Evolutionary conservation across 35 echinoderm and acorn worm species (phyloP), one percentile per base, ranked within the genome.

Genomic region (Strongylocentrotus purpuratus): DNA sequence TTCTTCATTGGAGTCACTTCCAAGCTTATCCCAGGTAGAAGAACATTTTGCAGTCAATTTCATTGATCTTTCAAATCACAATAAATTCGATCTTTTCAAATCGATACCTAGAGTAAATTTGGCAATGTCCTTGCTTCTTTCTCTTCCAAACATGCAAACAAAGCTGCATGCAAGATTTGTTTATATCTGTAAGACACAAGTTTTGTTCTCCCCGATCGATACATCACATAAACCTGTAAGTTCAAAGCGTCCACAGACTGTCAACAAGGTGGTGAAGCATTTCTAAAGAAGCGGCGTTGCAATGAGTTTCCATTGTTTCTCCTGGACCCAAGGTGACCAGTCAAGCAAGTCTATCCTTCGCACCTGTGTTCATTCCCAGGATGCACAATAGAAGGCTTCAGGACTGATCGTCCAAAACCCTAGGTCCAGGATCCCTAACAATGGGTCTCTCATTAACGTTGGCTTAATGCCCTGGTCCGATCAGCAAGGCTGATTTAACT

Each of bases 281-380:
- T 78, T 78, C 22, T 78, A 78, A 78, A 78, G 65, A 78, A 78
- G 65, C 20, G 0, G 65, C 20, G 0, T 78, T 7, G 28, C 20
- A 28, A 78, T 78, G 65, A 78, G 65, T 78, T 78, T 78, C 65
- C 22, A 78, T 78, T 78, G 65, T 78, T 78, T 78, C 65, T 78
- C 7, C 65, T 78, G 2, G 6, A 28, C 65, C 20, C 65, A 78
- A 78, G 65, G 65, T 78, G 65, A n/a, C 28, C 28, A 78, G 7
- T 28, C 15, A 78, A 55, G 50, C 50, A 55, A 78, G 65, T 78
- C 65, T 78, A 78, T 78, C 65, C 65, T n/a, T 78, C 65, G 5
- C 65, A 78, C 65, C 65, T 78, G 65, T 28, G 65, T 28, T 7
- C 25, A 7, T 78, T 78, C 65, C 65, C 65, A 78, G 65, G 22